Conservation (phyloP, 2,113 vertebrate species). For the Nothoprocta pentlandii region DNA sequence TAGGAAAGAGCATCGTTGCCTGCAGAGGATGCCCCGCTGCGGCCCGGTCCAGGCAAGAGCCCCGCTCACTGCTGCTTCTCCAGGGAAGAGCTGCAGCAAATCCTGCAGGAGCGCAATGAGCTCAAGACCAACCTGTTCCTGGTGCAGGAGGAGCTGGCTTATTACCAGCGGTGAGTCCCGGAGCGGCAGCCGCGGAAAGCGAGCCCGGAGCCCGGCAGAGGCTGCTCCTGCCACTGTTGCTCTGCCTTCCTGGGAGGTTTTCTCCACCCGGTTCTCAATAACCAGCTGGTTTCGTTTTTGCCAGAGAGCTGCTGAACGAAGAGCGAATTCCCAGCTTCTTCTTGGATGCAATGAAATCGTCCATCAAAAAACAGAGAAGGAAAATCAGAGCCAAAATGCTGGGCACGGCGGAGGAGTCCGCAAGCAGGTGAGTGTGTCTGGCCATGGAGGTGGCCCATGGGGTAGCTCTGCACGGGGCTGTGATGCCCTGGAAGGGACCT, state of each 20-base stretch:
- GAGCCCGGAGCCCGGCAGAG: neutral
- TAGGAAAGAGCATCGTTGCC: neutral
- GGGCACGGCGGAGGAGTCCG: conserved; percentile 83
- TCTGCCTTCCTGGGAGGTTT: fast-evolving
- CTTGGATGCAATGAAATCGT: conserved; percentile 86
- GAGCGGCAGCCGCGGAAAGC: fast-evolving
- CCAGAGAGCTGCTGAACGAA: conserved; percentile 91
- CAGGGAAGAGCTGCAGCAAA: conserved; percentile 90
- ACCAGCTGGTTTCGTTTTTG: neutral
- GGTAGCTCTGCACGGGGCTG: neutral
- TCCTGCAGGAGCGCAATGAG: conserved; percentile 93
- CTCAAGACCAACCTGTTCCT: conserved; percentile 95
- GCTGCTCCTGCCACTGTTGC: neutral
- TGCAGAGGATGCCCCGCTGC: fast-evolving
- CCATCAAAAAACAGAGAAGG: conserved; percentile 88
- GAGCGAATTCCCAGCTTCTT: conserved; percentile 89
- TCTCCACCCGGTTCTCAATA: neutral
- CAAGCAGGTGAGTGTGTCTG: conserved; percentile 82
- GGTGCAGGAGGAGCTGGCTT: conserved; percentile 93
- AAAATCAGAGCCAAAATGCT: conserved; percentile 97
- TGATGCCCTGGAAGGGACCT: neutral
- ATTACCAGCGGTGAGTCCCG: conserved; percentile 89
- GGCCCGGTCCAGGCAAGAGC: neutral
- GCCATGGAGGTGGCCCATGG: fast-evolving
- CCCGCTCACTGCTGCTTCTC: conserved; percentile 83